phyloP scores from a whole-genome alignment of 2,888 invertebrate species.

The Watsonalla binaria region DNA sequence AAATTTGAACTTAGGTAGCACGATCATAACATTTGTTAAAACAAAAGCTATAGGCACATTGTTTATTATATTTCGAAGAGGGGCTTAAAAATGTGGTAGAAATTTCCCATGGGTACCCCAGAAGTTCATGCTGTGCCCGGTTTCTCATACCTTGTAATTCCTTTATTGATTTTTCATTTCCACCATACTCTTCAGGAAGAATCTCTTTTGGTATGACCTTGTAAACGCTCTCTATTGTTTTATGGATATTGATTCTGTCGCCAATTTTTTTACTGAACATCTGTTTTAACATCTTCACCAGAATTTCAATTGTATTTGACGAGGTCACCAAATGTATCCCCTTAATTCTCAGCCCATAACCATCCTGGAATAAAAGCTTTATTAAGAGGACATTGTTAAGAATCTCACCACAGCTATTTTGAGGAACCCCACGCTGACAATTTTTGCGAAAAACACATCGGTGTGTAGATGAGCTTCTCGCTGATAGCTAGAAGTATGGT shows the following conservation, averaged over 20 bases:
- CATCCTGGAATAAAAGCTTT: conserved; percentile 37
- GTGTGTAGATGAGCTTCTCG: no score
- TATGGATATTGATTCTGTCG: conserved; percentile 24
- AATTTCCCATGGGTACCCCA: no score
- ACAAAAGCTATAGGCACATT: no score
- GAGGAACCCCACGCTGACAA: no score
- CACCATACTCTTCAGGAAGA: conserved; percentile 44
- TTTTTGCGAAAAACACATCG: no score
- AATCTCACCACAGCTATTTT: no score
- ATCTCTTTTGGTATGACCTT: conserved; percentile 28
- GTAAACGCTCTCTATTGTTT: conserved; percentile 21
- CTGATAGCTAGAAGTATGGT: no score
- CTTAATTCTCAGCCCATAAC: conserved; percentile 46
- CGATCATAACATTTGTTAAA: no score
- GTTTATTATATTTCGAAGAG: no score
- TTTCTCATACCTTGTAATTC: conserved; percentile 18
- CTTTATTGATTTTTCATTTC: conserved; percentile 21
- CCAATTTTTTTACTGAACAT: conserved; percentile 26
- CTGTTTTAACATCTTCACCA: conserved; percentile 45
- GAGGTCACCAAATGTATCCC: conserved; percentile 50
- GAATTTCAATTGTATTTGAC: conserved; percentile 44
- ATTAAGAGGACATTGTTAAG: background rate
- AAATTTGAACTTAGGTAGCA: no score
- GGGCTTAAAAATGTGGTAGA: no score
- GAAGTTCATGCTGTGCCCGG: background rate